Evolutionary conservation across 2,888 invertebrate genomes (phyloP).

Genomic region (Aleiodes alternator): DNA sequence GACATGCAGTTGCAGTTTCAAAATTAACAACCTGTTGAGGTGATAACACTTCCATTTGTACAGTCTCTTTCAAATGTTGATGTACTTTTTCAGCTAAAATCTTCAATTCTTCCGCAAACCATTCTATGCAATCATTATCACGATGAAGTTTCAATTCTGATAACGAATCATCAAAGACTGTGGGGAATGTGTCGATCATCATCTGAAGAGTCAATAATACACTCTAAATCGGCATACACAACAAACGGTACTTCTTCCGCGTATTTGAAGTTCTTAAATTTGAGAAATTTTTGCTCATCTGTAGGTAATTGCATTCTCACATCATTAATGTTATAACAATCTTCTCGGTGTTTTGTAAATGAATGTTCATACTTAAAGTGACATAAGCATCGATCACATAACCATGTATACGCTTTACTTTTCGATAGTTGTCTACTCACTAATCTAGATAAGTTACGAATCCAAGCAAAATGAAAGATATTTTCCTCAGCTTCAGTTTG

Average conservation of each 20-base stretch:
- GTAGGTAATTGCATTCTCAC: background rate
- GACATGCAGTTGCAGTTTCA: constrained; percentile 42
- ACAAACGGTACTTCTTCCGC: background rate
- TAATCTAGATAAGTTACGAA: too few relatives aligned
- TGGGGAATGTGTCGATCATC: background rate
- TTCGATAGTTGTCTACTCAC: too few relatives aligned
- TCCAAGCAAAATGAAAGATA: too few relatives aligned
- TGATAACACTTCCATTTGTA: constrained; percentile 35
- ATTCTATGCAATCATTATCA: constrained; percentile 14
- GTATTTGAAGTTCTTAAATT: constrained; percentile 6
- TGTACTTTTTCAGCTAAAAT: constrained; percentile 32
- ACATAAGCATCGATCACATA: too few relatives aligned
- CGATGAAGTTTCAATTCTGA: constrained; percentile 18
- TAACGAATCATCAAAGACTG: constrained; percentile 14
- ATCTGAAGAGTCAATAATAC: background rate
- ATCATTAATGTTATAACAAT: background rate
- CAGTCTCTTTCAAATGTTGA: constrained; percentile 18
- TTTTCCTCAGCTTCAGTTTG: too few relatives aligned
- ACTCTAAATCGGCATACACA: constrained; percentile 7
- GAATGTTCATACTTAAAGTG: background rate
- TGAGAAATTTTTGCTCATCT: background rate
- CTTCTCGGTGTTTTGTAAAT: background rate
- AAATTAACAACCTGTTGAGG: constrained; percentile 34
- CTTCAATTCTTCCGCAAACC: constrained; percentile 39
- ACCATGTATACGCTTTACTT: too few relatives aligned